phyloP scores from a whole-genome alignment of 2,113 vertebrate species.

The Prinia subflava region DNA sequence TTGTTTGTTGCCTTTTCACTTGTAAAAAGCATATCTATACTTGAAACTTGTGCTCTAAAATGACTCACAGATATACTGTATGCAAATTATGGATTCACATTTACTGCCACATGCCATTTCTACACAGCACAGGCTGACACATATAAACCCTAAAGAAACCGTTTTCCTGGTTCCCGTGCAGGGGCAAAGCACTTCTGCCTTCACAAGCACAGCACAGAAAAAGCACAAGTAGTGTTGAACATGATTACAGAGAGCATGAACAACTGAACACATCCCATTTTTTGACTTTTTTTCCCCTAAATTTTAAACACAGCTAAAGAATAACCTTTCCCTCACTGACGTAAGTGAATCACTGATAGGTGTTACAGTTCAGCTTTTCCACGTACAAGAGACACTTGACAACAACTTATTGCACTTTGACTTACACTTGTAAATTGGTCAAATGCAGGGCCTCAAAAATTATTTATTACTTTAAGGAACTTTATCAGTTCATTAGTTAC shows the following conservation, averaged over 20 bases:
- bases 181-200: neutral
- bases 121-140: neutral
- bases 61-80: neutral
- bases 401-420: neutral
- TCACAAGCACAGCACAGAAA: neutral
- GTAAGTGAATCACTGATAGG: neutral
- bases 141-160: neutral
- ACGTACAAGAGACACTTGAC: slow-evolving; percentile 2
- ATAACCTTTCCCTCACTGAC: neutral
- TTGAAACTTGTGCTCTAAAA: neutral
- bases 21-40: neutral
- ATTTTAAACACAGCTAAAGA: neutral
- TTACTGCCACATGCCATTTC: neutral
- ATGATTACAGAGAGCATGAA: neutral
- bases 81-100: neutral
- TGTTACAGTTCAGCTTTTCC: neutral
- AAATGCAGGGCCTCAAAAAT: neutral
- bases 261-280: neutral
- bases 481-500: neutral
- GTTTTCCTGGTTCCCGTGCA: rapidly evolving
- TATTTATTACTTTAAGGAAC: neutral
- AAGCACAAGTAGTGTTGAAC: neutral
- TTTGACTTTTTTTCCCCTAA: neutral
- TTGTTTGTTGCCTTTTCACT: neutral
- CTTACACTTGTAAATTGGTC: neutral